phyloP scores from a whole-genome alignment of 2,797 vertebrate genomes.

The Australoheros facetus region DNA sequence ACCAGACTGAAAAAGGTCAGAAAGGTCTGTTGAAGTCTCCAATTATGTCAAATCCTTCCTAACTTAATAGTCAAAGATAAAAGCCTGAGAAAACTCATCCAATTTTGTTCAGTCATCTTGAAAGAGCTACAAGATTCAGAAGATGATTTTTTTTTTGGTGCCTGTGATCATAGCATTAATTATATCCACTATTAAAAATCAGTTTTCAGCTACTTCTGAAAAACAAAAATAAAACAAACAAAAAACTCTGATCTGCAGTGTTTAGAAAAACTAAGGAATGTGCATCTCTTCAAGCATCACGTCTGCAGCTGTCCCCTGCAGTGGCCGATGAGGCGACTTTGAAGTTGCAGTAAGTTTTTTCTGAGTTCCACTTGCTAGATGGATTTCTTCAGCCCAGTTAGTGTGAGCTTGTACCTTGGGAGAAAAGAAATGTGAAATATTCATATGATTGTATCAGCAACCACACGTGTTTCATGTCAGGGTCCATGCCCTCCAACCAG shows the following conservation, averaged over 20 bases:
- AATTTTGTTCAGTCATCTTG: too few relatives aligned
- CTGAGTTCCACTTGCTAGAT: slow-evolving; percentile 27
- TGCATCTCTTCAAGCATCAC: background rate
- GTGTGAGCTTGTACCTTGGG: slow-evolving; percentile 77
- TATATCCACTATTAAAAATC: background rate
- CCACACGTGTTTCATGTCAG: background rate
- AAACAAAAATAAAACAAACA: background rate
- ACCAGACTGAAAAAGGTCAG: background rate
- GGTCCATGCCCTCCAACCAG: background rate
- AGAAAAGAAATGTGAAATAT: background rate
- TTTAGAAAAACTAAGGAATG: too few relatives aligned
- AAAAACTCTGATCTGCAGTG: background rate
- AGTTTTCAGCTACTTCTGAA: background rate
- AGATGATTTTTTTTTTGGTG: background rate
- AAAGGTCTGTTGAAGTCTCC: background rate
- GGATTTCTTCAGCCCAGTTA: slow-evolving; percentile 74
- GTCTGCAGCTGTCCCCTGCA: background rate
- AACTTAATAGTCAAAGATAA: too few relatives aligned
- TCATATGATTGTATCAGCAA: background rate
- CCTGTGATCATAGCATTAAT: background rate
- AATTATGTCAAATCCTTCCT: background rate
- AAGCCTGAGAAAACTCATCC: too few relatives aligned
- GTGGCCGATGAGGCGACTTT: background rate
- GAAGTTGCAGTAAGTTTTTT: background rate
- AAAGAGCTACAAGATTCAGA: background rate